Evolutionary conservation across 1,140 invertebrate genomes (phyloP).

Genomic region (Hycleus cichorii): DNA sequence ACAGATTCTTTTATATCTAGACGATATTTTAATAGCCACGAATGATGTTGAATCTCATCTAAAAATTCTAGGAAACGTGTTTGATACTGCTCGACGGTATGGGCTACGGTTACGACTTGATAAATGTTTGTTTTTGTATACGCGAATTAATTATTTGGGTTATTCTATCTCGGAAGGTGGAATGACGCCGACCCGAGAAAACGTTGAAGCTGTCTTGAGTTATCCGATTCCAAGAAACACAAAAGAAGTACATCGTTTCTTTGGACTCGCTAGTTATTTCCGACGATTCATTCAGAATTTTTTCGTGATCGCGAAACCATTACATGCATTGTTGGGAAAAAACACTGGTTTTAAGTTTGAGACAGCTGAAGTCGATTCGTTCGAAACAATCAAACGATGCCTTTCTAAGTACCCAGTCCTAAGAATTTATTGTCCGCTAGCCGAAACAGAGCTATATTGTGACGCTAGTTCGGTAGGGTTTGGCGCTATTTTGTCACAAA

Average conservation of each 20-base stretch:
- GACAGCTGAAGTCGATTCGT: slow-evolving; percentile 18
- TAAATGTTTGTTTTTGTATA: slow-evolving; percentile 23
- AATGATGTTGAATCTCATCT: not conserved
- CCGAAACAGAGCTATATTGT: slow-evolving; percentile 11
- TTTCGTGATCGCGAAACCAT: slow-evolving; percentile 24
- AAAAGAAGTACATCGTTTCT: slow-evolving; percentile 16
- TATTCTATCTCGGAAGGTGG: slow-evolving; percentile 17
- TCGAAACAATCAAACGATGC: slow-evolving; percentile 20
- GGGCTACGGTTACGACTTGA: slow-evolving; percentile 19
- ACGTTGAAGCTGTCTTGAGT: slow-evolving; percentile 9
- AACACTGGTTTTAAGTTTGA: slow-evolving; percentile 24
- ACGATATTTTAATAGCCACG: too few species aligned
- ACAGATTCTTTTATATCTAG: too few species aligned
- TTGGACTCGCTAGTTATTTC: slow-evolving; percentile 22
- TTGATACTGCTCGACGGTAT: not conserved
- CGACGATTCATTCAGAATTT: slow-evolving; percentile 25
- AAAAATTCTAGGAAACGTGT: not conserved
- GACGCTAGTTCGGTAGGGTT: not conserved
- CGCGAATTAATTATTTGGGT: slow-evolving; percentile 19
- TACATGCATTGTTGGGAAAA: slow-evolving; percentile 30
- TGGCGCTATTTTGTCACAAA: too few species aligned
- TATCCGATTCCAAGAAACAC: slow-evolving; percentile 13
- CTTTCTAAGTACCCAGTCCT: slow-evolving; percentile 9
- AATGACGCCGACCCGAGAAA: slow-evolving; percentile 7
- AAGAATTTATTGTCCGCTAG: slow-evolving; percentile 9